phyloP scores from a whole-genome alignment of 2,113 vertebrate genomes.

The Telmatochromis brachygnathus region DNA sequence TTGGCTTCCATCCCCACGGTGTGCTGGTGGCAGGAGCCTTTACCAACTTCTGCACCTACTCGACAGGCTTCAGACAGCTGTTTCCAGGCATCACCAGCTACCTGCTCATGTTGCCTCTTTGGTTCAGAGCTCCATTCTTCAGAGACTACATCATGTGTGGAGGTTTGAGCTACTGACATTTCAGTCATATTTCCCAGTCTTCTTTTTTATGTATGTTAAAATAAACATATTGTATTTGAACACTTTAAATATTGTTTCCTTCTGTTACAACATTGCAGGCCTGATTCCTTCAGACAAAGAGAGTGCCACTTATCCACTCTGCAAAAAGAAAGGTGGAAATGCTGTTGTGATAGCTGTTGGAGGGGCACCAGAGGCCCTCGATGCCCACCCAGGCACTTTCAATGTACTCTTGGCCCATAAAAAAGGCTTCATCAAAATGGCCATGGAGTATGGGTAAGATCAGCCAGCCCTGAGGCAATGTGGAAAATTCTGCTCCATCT shows the following conservation, averaged over 20 bases:
- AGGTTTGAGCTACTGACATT: slow-evolving; percentile 60
- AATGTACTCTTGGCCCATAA: slow-evolving; percentile 78
- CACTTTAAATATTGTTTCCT: not conserved
- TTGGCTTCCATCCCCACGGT: slow-evolving; percentile 89
- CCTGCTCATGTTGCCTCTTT: slow-evolving; percentile 84
- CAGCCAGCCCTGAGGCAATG: not conserved
- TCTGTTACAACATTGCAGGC: slow-evolving; percentile 62
- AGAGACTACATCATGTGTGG: slow-evolving; percentile 85
- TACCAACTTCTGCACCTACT: slow-evolving; percentile 81
- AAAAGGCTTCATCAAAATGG: slow-evolving; percentile 90
- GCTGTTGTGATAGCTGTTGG: slow-evolving; percentile 77
- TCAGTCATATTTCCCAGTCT: not conserved
- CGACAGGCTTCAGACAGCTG: slow-evolving; percentile 73
- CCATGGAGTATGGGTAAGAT: slow-evolving; percentile 81
- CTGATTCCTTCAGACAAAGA: slow-evolving; percentile 82
- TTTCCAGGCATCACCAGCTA: slow-evolving; percentile 80
- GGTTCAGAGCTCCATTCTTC: slow-evolving; percentile 87
- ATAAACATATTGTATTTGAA: not conserved
- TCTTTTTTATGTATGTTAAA: fast-evolving
- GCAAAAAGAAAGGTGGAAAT: slow-evolving; percentile 67
- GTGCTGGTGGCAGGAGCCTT: slow-evolving; percentile 84
- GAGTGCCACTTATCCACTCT: slow-evolving; percentile 72
- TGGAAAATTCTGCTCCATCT: not conserved
- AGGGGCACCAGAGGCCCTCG: slow-evolving; percentile 82
- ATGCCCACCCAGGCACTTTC: slow-evolving; percentile 80